These are phyloP conservation scores for Geothlypis trichas DNA, from an alignment of 2,113 vertebrate genomes.

Conservation along the genomic window DNA sequence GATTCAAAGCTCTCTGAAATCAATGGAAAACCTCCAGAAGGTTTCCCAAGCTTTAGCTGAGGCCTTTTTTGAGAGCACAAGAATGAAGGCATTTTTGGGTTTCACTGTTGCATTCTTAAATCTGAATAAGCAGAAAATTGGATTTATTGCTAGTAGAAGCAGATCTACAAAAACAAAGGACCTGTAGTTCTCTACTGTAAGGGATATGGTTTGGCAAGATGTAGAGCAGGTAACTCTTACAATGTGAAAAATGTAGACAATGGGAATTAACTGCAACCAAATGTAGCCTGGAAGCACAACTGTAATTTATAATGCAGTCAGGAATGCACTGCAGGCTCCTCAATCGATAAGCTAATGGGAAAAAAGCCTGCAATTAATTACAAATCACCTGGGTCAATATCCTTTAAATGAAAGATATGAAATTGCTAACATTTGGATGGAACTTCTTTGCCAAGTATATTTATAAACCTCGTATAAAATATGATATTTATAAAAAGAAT, in stretches of 20 bases:
- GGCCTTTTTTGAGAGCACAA: not conserved
- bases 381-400: constrained; percentile 50
- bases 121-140: constrained; percentile 6
- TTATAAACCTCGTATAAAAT: constrained; percentile 41
- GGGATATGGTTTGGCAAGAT: not conserved
- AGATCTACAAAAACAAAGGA: not conserved
- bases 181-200: not conserved
- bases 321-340: constrained; percentile 17
- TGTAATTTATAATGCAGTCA: constrained; percentile 41
- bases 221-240: constrained; percentile 22
- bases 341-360: constrained; percentile 47
- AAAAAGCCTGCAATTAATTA: constrained; percentile 59
- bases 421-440: constrained; percentile 45
- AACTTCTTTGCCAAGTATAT: constrained; percentile 31
- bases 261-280: constrained; percentile 7
- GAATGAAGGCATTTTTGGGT: not conserved
- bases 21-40: not conserved
- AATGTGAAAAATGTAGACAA: constrained; percentile 45
- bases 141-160: not conserved
- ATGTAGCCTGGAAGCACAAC: not conserved
- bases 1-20: not conserved
- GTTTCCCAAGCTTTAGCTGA: not conserved
- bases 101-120: not conserved
- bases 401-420: constrained; percentile 21
- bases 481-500: constrained; percentile 28